Percentiles rank a stretch among this genome's conserved stretches.
Evolutionary conservation across 2,113 vertebrate genomes (phyloP).

Genomic region (Carettochelys insculpta): DNA sequence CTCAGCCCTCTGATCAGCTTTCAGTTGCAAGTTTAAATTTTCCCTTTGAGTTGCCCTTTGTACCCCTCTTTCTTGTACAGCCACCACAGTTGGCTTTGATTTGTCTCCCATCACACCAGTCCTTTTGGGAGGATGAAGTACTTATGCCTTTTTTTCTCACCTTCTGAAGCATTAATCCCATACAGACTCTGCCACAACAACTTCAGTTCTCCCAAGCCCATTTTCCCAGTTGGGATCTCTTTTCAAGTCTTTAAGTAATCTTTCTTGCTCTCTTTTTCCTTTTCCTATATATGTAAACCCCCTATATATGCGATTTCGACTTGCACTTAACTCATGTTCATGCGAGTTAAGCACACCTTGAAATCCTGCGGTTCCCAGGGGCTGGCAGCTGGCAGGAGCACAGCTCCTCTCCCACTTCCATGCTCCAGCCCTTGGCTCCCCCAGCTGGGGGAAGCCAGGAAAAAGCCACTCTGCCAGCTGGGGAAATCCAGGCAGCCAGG

Average conservation of each 20-base stretch:
- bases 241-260: slow-evolving; percentile 3
- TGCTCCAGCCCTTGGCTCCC: too few species aligned
- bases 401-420: too few species aligned
- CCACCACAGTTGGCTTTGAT: slow-evolving; percentile 35
- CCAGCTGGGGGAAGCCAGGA: too few species aligned
- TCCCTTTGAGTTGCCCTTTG: background rate
- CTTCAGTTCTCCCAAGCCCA: background rate
- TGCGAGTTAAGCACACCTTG: too few species aligned
- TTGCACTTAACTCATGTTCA: too few species aligned
- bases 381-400: too few species aligned
- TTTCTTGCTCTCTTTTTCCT: background rate
- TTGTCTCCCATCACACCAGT: slow-evolving; percentile 33
- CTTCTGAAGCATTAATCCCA: slow-evolving; percentile 14
- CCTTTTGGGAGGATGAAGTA: background rate
- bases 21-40: slow-evolving; percentile 34
- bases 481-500: too few species aligned
- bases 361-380: too few species aligned
- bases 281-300: too few species aligned
- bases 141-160: background rate
- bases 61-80: background rate
- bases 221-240: slow-evolving; percentile 3
- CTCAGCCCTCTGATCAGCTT: slow-evolving; percentile 40
- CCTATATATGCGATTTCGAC: too few species aligned
- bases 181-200: rapidly evolving
- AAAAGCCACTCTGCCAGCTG: too few species aligned